These are phyloP conservation scores for Telmatochromis sp. DNA, from an alignment of 2,113 vertebrate genomes.

Conservation along the genomic window DNA sequence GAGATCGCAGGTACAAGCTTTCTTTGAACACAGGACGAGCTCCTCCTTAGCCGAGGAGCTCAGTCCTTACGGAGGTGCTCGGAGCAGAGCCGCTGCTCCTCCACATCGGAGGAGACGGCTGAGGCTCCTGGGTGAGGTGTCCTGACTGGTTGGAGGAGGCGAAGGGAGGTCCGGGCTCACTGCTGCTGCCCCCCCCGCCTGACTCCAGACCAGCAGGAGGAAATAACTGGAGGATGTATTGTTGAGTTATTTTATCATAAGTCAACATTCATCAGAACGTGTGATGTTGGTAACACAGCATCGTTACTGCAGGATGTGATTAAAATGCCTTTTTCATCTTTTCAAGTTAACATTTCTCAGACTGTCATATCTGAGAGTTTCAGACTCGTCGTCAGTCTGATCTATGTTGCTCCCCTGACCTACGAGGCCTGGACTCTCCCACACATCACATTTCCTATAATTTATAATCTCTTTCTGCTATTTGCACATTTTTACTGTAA, in stretches of 20 bases:
- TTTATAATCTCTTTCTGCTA: no score
- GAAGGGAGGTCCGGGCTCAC: neutral
- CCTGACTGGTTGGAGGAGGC: neutral
- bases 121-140: neutral
- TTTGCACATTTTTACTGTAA: no score
- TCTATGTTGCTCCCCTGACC: neutral
- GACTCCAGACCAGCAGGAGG: neutral
- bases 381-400: neutral
- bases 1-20: neutral
- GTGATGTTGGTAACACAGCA: neutral
- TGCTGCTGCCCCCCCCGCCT: neutral
- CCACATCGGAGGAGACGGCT: neutral
- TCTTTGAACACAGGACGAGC: neutral
- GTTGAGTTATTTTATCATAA: rapidly evolving
- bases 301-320: neutral
- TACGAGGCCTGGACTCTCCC: no score
- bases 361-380: neutral
- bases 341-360: neutral
- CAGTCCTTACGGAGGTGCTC: neutral
- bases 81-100: neutral
- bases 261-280: neutral
- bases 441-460: no score
- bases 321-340: neutral
- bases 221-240: neutral
- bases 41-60: neutral